Percentiles rank a stretch among this genome's conserved stretches.
Conservation (phyloP, 2,888 invertebrate genomes). For the Dryadula phaetusa region DNA sequence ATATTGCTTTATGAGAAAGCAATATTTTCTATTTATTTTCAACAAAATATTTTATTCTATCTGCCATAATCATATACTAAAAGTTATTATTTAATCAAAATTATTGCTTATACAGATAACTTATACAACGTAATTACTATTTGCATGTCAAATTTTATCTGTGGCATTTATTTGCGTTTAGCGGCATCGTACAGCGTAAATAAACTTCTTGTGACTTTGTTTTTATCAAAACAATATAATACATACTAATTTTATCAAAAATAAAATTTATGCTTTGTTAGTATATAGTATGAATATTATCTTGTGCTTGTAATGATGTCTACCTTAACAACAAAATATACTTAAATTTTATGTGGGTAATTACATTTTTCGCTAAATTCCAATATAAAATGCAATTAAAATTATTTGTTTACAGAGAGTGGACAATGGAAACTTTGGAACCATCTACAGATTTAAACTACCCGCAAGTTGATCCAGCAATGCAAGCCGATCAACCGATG, state of each 20-base stretch:
- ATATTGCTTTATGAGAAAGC: no score
- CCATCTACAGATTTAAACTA: slow-evolving; percentile 51
- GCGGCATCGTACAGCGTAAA: slow-evolving; percentile 9
- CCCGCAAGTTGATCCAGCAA: slow-evolving; percentile 42
- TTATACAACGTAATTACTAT: background rate
- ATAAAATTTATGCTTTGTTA: no score
- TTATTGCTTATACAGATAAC: background rate
- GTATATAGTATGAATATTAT: background rate
- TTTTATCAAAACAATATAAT: background rate
- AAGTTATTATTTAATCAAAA: no score
- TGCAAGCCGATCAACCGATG: slow-evolving; percentile 54
- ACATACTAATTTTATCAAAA: no score
- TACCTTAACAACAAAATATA: background rate
- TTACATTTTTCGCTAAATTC: background rate
- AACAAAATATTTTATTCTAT: no score
- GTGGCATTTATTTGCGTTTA: background rate
- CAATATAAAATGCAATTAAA: background rate
- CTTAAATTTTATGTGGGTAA: background rate
- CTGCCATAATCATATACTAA: no score
- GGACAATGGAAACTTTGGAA: slow-evolving; percentile 52
- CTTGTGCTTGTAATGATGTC: background rate
- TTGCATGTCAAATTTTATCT: background rate
- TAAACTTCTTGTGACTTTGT: slow-evolving; percentile 7
- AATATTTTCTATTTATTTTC: no score
- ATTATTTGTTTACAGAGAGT: slow-evolving; percentile 15